Conservation (phyloP, 2,113 vertebrate species). For the Chaenocephalus aceratus region DNA sequence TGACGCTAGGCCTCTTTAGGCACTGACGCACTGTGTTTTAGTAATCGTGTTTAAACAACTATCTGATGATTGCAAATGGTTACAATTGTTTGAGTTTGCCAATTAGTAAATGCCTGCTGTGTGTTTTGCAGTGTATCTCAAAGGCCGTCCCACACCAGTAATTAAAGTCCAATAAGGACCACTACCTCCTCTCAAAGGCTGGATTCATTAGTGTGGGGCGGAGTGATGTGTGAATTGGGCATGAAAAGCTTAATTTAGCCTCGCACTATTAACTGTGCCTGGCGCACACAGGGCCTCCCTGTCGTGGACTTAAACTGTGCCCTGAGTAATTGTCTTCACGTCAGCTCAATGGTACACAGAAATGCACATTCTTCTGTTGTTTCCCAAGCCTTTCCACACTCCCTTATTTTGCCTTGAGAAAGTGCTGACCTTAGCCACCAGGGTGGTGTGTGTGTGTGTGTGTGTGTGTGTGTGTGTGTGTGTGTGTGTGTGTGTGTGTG, state of each 20-base stretch:
- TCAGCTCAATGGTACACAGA: conserved; percentile 57
- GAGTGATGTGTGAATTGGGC: conserved; percentile 58
- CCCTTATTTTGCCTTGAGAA: conserved; percentile 83
- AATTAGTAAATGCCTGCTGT: conserved; percentile 50
- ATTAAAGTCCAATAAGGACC: conserved; percentile 36
- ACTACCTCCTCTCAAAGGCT: conserved; percentile 32
- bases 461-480: conserved; percentile 7
- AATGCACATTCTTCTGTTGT: conserved; percentile 75
- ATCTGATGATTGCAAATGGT: conserved; percentile 10
- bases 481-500: conserved; percentile 14
- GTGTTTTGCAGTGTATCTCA: conserved; percentile 11
- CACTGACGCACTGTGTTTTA: not conserved
- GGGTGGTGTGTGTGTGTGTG: conserved; percentile 41
- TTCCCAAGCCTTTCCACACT: conserved; percentile 81
- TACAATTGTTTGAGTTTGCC: conserved; percentile 8
- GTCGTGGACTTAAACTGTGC: conserved; percentile 68
- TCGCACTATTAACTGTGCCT: conserved; percentile 32
- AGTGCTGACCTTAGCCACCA: conserved; percentile 81
- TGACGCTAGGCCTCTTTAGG: not conserved
- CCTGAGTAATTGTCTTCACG: conserved; percentile 69
- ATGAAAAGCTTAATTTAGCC: conserved; percentile 68
- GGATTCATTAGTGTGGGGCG: conserved; percentile 34
- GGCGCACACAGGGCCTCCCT: conserved; percentile 59
- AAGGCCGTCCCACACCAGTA: conserved; percentile 17
- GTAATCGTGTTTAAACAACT: not conserved